Evolutionary conservation across 2,113 vertebrate genomes (phyloP).

Genomic region (Crotalus helleri): DNA sequence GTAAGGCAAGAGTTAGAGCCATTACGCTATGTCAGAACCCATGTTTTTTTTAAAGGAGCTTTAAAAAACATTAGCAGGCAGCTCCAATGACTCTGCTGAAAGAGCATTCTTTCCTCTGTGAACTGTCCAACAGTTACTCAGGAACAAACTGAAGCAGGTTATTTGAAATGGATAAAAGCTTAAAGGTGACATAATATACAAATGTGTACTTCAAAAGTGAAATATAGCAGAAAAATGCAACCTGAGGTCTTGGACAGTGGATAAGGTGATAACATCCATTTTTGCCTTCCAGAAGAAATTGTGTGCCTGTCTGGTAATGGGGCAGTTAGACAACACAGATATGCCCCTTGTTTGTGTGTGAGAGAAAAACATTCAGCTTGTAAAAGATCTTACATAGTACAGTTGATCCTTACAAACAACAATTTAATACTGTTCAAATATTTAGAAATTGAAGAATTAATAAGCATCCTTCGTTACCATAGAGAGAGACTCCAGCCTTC

Average conservation of each 20-base stretch:
- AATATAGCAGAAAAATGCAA: neutral
- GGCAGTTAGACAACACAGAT: neutral
- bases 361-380: neutral
- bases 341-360: neutral
- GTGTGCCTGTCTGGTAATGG: neutral
- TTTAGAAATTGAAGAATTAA: constrained; percentile 9
- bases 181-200: neutral
- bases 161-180: neutral
- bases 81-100: neutral
- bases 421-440: constrained; percentile 22
- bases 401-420: constrained; percentile 16
- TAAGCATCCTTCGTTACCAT: constrained; percentile 73
- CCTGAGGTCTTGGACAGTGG: neutral
- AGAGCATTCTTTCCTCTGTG: neutral
- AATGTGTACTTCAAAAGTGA: neutral
- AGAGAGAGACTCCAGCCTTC: constrained; percentile 83
- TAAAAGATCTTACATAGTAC: neutral
- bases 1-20: neutral
- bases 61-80: neutral
- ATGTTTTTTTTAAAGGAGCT: neutral
- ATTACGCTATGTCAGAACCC: neutral
- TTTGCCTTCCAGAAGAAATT: neutral
- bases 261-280: neutral
- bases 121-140: neutral
- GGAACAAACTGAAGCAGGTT: neutral